Evolutionary conservation across 2,113 vertebrate species (phyloP), one percentile per base, ranked within the genome.

Genomic region (Cephalopholis sonnerati): DNA sequence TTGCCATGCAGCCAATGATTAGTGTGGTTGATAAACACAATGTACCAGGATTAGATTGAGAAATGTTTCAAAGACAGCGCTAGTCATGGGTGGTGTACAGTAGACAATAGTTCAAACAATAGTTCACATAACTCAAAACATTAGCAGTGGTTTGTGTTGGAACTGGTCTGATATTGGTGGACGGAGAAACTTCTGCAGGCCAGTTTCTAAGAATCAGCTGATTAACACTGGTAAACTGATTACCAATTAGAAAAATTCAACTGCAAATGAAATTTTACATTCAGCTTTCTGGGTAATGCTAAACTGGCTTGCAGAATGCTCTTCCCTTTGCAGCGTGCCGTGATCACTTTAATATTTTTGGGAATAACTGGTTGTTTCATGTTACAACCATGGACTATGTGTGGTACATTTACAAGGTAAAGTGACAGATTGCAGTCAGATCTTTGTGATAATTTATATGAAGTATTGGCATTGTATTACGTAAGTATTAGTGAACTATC

Each of bases 91-190:
- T 75, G 76, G 85, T 51, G 55, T 65, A 53, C 59, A 77, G 22
- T n/a, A n/a, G n/a, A 85, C 87, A 92, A 91, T 88, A 92, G 91
- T 90, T 93, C 83, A 94, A n/a, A 85, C 87, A 92, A 91, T 88
- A 92, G 91, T 90, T 93, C 83, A 94, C 93, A 89, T 27, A 74
- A 78, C 74, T 80, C 59, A 51, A 82, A 79, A 80, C n/a, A 79
- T 32, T 15, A 46, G 63, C 41, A 74, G 59, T 41, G 18, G 22
- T 58, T 61, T 72, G 46, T 22, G 29, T 70, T 59, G 77, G n/a
- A 10, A 68, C 41, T 75, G 36, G 58, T 8, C 41, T 27, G 29
- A 69, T 77, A 36, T 50, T 72, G 75, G 50, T 82, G 50, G 46
- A 77, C 44, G 24, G 22, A 77, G 32, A 58, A 66, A 73, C 29